Evolutionary conservation across 1,140 invertebrate genomes (phyloP).

Genomic region (Diplogasteroides magnus): DNA sequence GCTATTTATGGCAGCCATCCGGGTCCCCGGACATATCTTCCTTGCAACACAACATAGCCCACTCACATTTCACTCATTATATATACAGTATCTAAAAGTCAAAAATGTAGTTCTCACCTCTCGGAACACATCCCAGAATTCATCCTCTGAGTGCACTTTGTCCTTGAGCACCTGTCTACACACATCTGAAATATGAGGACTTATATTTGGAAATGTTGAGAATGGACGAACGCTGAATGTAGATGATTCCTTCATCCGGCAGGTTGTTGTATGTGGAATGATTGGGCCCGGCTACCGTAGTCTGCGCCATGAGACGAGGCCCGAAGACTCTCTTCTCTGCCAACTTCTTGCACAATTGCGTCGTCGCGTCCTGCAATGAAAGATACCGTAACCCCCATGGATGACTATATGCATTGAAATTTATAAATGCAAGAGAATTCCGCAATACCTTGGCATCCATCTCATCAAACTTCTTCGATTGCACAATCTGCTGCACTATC

Average conservation of each 20-base stretch:
- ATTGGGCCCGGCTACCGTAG: slow-evolving; percentile 37
- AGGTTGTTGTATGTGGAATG: slow-evolving; percentile 36
- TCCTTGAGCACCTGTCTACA: slow-evolving; percentile 27
- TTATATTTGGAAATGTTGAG: background rate
- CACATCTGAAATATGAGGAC: slow-evolving; percentile 19
- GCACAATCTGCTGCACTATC: slow-evolving; percentile 31
- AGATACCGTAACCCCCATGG: background rate
- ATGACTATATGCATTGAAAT: background rate
- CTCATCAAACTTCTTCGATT: slow-evolving; percentile 31
- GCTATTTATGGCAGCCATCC: no score
- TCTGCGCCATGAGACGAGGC: slow-evolving; percentile 35
- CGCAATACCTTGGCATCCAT: slow-evolving; percentile 2
- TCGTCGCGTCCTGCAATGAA: slow-evolving; percentile 30
- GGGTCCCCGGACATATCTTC: no score
- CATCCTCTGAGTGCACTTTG: slow-evolving; percentile 27
- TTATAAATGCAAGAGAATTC: background rate
- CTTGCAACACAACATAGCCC: no score
- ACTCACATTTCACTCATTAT: no score
- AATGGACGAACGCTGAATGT: slow-evolving; percentile 30
- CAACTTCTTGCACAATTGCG: slow-evolving; percentile 31
- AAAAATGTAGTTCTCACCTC: no score
- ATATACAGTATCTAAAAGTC: no score
- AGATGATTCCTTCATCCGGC: slow-evolving; percentile 35
- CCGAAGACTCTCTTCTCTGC: slow-evolving; percentile 37
- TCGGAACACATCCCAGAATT: slow-evolving; percentile 35